Percentiles rank a stretch among this genome's conserved stretches.
These are phyloP conservation scores for Theocolax elegans DNA, from an alignment of 1,140 invertebrate species.

Conservation along the genomic window DNA sequence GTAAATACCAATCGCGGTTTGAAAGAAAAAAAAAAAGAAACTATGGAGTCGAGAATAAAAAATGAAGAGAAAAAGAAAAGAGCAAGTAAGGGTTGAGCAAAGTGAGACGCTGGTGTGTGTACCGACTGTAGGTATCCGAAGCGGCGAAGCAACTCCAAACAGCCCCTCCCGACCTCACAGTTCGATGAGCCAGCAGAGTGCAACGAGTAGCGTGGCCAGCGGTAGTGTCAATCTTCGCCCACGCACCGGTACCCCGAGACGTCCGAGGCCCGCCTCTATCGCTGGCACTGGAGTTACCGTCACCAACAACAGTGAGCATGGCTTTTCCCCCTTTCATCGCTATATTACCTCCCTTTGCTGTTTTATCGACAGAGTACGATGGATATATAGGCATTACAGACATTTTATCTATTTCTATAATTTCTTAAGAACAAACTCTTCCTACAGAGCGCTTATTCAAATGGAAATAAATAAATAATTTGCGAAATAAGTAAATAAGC, in stretches of 20 bases:
- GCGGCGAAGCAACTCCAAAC: constrained; percentile 78
- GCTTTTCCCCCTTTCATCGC: constrained; percentile 45
- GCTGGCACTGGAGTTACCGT: constrained; percentile 84
- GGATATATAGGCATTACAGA: too few species aligned
- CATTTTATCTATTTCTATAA: too few species aligned
- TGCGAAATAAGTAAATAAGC: too few species aligned
- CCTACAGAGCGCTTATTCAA: too few species aligned
- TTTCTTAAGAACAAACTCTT: too few species aligned
- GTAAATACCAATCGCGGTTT: too few species aligned
- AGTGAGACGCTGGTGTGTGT: not conserved
- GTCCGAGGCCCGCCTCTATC: constrained; percentile 84
- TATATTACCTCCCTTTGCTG: too few species aligned
- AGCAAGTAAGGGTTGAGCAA: not conserved
- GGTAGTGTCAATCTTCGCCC: constrained; percentile 71
- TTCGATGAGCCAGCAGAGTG: constrained; percentile 79
- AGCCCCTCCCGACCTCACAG: constrained; percentile 83
- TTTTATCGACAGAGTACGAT: too few species aligned
- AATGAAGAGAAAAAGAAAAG: not conserved
- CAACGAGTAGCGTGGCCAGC: constrained; percentile 69
- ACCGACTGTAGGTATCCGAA: constrained; percentile 68
- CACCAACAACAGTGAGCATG: constrained; percentile 66
- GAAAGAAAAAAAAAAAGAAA: too few species aligned
- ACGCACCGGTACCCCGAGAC: constrained; percentile 70
- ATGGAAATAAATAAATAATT: too few species aligned
- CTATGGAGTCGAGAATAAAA: not conserved